Evolutionary conservation across 2,113 vertebrate species (phyloP).

Genomic region (Arenaria interpres): DNA sequence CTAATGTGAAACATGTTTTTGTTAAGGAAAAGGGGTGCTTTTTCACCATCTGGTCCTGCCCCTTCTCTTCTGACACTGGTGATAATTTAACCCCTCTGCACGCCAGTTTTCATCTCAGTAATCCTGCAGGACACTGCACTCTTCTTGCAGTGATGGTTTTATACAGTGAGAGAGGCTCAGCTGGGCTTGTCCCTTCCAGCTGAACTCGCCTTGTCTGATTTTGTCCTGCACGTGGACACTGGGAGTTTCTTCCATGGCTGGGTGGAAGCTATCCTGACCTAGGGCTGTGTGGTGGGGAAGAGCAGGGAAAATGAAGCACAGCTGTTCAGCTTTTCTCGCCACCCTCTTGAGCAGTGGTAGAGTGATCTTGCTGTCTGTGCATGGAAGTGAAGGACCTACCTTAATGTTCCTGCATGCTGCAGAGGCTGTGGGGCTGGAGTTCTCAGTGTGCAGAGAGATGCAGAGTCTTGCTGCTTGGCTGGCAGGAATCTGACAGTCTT

Average conservation of each 20-base stretch:
- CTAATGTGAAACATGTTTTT: neutral
- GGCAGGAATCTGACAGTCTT: neutral
- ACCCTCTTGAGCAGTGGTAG: neutral
- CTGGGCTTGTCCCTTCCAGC: neutral
- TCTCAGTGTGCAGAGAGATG: neutral
- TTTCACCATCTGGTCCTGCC: neutral
- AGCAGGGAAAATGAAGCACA: neutral
- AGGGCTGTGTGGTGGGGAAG: fast-evolving
- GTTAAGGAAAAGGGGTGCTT: neutral
- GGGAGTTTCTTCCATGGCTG: neutral
- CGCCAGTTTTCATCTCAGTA: neutral
- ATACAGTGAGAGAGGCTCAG: neutral
- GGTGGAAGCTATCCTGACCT: neutral
- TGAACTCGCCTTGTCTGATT: neutral
- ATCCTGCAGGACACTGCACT: neutral
- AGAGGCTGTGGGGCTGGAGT: neutral
- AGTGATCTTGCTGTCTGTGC: neutral
- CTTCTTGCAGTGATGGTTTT: neutral
- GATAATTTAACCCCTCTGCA: neutral
- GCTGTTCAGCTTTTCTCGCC: neutral
- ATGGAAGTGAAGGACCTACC: neutral
- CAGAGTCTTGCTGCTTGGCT: neutral
- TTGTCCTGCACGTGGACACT: neutral
- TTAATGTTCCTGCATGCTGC: neutral
- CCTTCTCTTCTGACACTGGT: neutral